Evolutionary conservation across 2,797 vertebrate genomes (phyloP), one percentile per base, ranked within the genome.

Genomic region (Amblyopsis hoosieri): DNA sequence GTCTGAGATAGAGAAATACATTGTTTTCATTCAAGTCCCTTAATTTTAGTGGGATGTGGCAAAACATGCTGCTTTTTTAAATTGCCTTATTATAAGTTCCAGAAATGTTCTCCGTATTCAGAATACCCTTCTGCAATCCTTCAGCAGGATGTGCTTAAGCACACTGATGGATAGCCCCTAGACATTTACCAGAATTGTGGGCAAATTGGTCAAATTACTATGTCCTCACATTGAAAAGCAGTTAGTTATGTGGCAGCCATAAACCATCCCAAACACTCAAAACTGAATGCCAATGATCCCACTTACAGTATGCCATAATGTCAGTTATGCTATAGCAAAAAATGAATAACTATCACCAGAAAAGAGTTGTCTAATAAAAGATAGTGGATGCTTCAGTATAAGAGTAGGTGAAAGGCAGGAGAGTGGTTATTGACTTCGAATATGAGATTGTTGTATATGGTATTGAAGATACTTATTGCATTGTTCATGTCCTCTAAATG

Each of bases 381-480:
- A 71, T 77, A 68, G 23, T 29, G 23, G 75, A 8, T 54, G 33
- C 61, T 53, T n/a, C 55, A 61, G 50, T 51, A 65, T 29, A 11
- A n/a, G 12, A 46, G 2, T 3, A 45, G 8, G 58, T 14, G 17
- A 23, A 69, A 68, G 14, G 7, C 14, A 65, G 66, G 60, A 6
- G 5, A 15, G 48, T 53, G 62, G 33, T 69, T 78, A 78, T 83
- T 74, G 78, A 49, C 67, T 49, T 15, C 10, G 14, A 69, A 62
- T 69, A 56, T 64, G 14, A 79, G 57, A 80, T 82, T 71, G 70
- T 33, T 42, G 62, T 64, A 69, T 49, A 54, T 49, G 51, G 33
- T 57, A 64, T 66, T 66, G 19, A 71, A 65, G 54, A 63, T 59
- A 75, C 47, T 79, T 80, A 82, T 83, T 72, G 71, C 57, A 67